Base-by-base conservation (phyloP, 2,113 vertebrate species). In the Puma concolor region DNA sequence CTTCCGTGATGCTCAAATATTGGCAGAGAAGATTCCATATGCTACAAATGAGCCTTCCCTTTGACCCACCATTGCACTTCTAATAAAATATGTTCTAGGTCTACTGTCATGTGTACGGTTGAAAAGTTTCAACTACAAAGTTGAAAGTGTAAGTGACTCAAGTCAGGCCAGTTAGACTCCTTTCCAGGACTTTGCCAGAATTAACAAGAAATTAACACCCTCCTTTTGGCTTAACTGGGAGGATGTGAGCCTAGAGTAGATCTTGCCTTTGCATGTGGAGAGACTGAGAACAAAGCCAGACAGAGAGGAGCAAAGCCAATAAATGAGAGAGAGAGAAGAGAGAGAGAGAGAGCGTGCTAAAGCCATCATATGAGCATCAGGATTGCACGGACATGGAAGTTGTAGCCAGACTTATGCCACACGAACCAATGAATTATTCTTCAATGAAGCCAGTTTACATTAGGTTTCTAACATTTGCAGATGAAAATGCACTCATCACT, bases 281-380 rank as follows among this genome's bases (percentile, higher is more conserved):
- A 91, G 41, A 8, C 64, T 85, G 60, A 88, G 38, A 74, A 80
- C 33, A 85, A 89, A 84, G 63, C 44, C 38, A 66, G 48, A 60
- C 6, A 81, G 36, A 81, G 36, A 94, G 52, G 64, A 44, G 38
- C 36, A 93, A 88, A 82, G 87, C 71, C 74, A 93, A 86, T 71
- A 86, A 57, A 64, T 11, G 38, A 71, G 27, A 54, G 63, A 12
- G 1, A n/a, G 5, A 33, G 7, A 2, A 60, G 25, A 12, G 13
- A n/a, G 27, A 41, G 4, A 0, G 33, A 21, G 4, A 0, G 33
- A 21, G 66, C 16, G 14, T 4, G 19, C 29, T 21, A 14, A 76
- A 69, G 38, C 21, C n/a, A 63, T 50, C 21, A 25, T 27, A 77
- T 23, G 23, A 92, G 25, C 29, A 54, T 5, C n/a, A 79, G 63